Evolutionary conservation across 2,113 vertebrate genomes (phyloP), one percentile per base, ranked within the genome.

Genomic region (Gulo gulo): DNA sequence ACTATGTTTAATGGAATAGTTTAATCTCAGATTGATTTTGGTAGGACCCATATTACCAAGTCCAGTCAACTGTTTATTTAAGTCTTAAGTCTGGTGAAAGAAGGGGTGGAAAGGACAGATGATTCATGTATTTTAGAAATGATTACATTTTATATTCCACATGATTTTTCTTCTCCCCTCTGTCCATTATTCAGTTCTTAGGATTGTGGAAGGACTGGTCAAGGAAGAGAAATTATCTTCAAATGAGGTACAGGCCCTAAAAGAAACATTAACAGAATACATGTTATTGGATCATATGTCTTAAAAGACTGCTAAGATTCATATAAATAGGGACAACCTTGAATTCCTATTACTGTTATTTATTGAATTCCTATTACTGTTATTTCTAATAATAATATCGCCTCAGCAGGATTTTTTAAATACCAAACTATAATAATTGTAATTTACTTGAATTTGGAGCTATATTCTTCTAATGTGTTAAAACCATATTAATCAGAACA

Each of bases 401-500:
- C 85, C 24, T 97, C 36, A 89, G 57, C 29, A 78, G 65, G 24
- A 96, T 76, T 45, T 74, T 74, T 73, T 42, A 18, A 80, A 82
- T 82, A 24, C 34, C 34, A 85, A 94, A 80, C 47, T 59, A 45
- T 7, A 59, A 21, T 91, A 91, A 83, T 87, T 96, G 79, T 50
- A 67, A 91, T 76, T 91, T 91, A n/a, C 10, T 73, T 84, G 50
- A 85, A 21, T 78, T 29, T 79, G n/a, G 45, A 45, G 3, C 16
- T 97, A 3, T 45, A 61, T 92, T 88, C 45, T 7, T 59, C 29
- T 84, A n/a, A 36, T 80, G 52, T 93, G 21, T 57, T 84, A 79
- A 88, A 80, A 92, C 14, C 45, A 78, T 4, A 79, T 73, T 96
- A 91, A 80, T 91, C 47, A 88, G 16, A 97, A 85, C 65, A 97